A percentile compares a stretch with the other conserved stretches of the same genome.
Conservation (phyloP, 30 jellyfish, hydroid and myxozoan species). For the Cassiopea andromeda region DNA sequence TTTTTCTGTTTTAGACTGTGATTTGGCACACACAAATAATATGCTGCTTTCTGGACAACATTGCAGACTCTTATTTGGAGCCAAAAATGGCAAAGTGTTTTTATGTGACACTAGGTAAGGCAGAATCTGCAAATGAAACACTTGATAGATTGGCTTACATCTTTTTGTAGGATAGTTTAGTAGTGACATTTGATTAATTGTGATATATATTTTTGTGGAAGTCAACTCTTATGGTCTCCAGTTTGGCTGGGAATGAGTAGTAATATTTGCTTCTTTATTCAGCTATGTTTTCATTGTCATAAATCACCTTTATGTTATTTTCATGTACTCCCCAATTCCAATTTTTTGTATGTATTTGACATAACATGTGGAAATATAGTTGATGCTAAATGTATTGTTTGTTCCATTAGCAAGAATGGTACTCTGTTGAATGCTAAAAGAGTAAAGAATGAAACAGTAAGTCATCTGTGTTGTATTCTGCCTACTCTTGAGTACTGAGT, state of each 20-base stretch:
- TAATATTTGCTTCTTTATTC: too few relatives aligned
- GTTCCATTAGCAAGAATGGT: conserved; percentile 44
- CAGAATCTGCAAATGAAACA: background rate
- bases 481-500: background rate
- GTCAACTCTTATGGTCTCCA: too few relatives aligned
- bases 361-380: too few relatives aligned
- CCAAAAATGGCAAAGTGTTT: conserved; percentile 10
- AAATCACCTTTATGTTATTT: too few relatives aligned
- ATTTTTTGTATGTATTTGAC: too few relatives aligned
- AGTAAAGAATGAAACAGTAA: conserved; percentile 39
- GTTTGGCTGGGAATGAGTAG: too few relatives aligned
- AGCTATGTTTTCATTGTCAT: too few relatives aligned
- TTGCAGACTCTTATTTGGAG: conserved; percentile 13
- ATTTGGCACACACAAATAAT: conserved; percentile 46
- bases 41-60: conserved; percentile 45
- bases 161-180: too few relatives aligned
- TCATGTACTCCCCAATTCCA: too few relatives aligned
- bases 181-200: too few relatives aligned
- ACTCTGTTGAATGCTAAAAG: conserved; percentile 35
- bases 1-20: conserved; percentile 22
- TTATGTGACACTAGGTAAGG: conserved; percentile 53
- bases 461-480: background rate
- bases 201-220: too few relatives aligned
- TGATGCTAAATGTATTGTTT: background rate
- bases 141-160: too few relatives aligned